Evolutionary conservation across 2,113 vertebrate species (phyloP).

Genomic region (Raja brachyura): DNA sequence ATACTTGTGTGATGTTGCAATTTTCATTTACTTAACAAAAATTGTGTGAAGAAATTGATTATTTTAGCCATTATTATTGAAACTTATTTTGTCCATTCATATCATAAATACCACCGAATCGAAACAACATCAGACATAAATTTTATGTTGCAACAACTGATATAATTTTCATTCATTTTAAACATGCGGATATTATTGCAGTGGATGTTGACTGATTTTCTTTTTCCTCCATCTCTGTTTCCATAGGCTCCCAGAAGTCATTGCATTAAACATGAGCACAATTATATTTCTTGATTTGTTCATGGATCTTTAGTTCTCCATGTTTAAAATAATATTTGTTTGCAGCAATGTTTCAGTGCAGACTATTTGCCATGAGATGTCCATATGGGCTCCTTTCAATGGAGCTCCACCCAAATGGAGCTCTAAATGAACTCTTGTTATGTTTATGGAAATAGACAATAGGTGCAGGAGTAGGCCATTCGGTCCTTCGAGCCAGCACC

Average conservation of each 20-base stretch:
- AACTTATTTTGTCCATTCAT: neutral
- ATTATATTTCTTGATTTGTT: neutral
- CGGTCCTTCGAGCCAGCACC: no score
- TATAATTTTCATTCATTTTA: neutral
- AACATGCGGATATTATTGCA: neutral
- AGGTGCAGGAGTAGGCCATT: no score
- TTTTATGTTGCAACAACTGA: neutral
- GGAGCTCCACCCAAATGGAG: neutral
- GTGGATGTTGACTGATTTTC: neutral
- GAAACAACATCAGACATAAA: neutral
- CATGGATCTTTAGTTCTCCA: neutral
- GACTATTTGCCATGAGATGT: neutral
- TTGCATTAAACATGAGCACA: neutral
- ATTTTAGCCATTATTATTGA: no score
- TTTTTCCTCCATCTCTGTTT: neutral
- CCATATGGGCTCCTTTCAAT: neutral
- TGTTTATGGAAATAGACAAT: no score
- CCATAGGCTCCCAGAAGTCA: neutral
- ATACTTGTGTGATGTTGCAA: neutral
- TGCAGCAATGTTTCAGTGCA: neutral
- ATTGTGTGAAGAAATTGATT: neutral
- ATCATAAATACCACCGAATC: neutral
- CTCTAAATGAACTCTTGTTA: neutral
- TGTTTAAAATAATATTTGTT: neutral
- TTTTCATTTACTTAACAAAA: neutral